A percentile compares a stretch with the other conserved stretches of the same genome.
Conservation (phyloP, 2,888 invertebrate genomes). For the Leptopilina myrica region DNA sequence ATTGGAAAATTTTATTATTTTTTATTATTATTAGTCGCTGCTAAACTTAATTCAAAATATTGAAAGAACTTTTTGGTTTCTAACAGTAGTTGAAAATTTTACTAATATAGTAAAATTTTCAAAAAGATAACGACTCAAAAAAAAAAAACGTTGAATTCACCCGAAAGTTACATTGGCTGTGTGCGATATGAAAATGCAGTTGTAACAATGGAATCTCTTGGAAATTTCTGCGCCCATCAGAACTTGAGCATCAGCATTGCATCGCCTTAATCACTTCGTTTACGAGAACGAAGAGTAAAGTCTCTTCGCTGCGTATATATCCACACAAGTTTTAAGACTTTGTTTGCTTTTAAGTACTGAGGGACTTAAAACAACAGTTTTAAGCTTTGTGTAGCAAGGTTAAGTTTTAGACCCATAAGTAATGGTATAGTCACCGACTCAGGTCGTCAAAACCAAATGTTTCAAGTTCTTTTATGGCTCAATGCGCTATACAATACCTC, state of each 20-base stretch:
- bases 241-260: not conserved
- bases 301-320: not conserved
- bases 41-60: no score
- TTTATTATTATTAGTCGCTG: no score
- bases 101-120: no score
- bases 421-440: conserved; percentile 18
- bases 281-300: not conserved
- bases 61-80: no score
- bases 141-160: no score
- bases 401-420: conserved; percentile 5
- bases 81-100: no score
- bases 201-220: not conserved
- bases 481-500: conserved; percentile 1
- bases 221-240: not conserved
- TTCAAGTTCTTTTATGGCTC: conserved; percentile 28
- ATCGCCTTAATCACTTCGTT: conserved; percentile 4
- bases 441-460: conserved; percentile 24
- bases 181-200: no score
- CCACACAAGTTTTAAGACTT: conserved; percentile 14
- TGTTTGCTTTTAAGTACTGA: conserved; percentile 30
- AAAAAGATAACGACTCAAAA: no score
- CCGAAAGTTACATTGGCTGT: no score
- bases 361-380: conserved; percentile 20
- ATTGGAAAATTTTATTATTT: no score
- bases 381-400: not conserved